A percentile compares a stretch with the other conserved stretches of the same genome.
phyloP scores from a whole-genome alignment of 2,113 vertebrate species.

The Halcyon malimbica region DNA sequence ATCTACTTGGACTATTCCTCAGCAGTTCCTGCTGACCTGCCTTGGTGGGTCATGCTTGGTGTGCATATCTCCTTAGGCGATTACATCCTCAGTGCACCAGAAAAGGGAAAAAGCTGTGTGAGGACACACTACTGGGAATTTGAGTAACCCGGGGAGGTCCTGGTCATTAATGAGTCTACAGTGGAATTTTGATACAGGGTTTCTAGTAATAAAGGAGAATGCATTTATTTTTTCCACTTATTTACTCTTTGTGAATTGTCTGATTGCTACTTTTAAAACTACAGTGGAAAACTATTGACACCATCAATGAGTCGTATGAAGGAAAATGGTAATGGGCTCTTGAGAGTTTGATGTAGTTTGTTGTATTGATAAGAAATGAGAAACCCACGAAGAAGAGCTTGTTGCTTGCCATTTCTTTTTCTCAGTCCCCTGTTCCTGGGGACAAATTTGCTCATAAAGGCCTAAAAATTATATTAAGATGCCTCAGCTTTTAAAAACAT shows the following conservation, averaged over 20 bases:
- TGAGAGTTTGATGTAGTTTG: neutral
- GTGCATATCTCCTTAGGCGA: accelerated
- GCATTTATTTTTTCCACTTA: neutral
- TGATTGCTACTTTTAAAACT: neutral
- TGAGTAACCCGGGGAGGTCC: neutral
- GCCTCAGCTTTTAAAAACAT: neutral
- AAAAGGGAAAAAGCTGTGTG: neutral
- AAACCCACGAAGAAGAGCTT: neutral
- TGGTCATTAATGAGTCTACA: neutral
- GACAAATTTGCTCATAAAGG: neutral
- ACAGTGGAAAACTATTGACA: neutral
- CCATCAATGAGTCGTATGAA: neutral
- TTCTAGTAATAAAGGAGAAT: neutral
- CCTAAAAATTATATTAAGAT: neutral
- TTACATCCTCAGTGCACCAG: neutral
- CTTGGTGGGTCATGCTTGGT: neutral
- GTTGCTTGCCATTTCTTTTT: neutral
- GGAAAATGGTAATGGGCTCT: neutral
- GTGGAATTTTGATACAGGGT: neutral
- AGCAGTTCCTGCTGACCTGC: neutral
- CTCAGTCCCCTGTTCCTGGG: neutral
- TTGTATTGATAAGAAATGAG: neutral
- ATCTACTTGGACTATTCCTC: neutral
- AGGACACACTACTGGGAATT: accelerated
- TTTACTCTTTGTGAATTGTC: neutral